A percentile compares a stretch with the other conserved stretches of the same genome.
phyloP scores from a whole-genome alignment of 2,888 invertebrate species.

The Polydrusus cervinus region DNA sequence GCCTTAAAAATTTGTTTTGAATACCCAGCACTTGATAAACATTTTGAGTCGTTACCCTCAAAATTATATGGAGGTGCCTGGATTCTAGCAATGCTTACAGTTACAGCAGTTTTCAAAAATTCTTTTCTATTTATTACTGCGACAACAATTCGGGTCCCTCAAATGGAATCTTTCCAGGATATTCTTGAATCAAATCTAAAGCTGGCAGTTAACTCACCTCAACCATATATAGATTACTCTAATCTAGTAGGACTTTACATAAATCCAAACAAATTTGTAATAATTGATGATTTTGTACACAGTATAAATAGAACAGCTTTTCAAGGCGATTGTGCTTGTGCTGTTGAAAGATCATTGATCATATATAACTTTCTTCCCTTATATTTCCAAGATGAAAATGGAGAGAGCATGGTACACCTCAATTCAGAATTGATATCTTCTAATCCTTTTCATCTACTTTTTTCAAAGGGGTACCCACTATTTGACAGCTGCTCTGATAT shows the following conservation, averaged over 20 bases:
- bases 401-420: constrained; percentile 11
- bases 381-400: neutral
- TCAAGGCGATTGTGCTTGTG: neutral
- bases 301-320: constrained; percentile 29
- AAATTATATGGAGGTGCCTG: neutral
- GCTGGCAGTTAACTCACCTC: neutral
- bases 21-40: neutral
- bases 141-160: neutral
- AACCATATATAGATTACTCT: neutral
- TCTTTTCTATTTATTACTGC: neutral
- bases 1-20: neutral
- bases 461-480: constrained; percentile 25
- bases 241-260: neutral
- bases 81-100: neutral
- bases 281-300: neutral
- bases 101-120: constrained; percentile 13
- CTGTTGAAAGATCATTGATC: neutral
- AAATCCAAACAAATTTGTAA: neutral
- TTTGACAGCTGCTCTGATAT: constrained; percentile 1
- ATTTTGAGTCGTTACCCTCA: neutral
- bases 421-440: neutral
- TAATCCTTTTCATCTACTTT: constrained; percentile 15
- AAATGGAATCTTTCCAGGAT: constrained; percentile 1
- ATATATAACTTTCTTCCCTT: too few relatives aligned
- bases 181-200: constrained; percentile 16